Percentiles rank a stretch among this genome's conserved stretches.
These are phyloP conservation scores for Alcedo quadribrachys DNA, from an alignment of 2,797 vertebrate genomes.

Conservation along the genomic window DNA sequence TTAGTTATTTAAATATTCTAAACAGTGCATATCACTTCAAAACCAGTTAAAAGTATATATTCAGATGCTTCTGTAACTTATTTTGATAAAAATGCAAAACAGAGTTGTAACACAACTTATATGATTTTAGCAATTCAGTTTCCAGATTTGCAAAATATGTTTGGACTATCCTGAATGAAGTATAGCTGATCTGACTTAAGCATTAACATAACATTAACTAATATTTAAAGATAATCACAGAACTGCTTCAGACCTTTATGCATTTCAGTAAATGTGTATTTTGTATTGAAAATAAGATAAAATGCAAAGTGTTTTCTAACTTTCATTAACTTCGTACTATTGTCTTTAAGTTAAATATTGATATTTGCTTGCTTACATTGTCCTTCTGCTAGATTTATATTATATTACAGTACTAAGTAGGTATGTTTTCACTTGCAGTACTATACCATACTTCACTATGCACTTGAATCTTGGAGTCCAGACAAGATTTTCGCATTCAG, in stretches of 20 bases:
- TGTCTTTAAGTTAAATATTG: neutral
- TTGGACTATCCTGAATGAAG: neutral
- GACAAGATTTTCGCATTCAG: neutral
- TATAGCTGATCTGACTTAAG: neutral
- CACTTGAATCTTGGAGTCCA: neutral
- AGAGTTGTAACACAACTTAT: neutral
- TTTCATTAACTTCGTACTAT: neutral
- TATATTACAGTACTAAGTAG: neutral
- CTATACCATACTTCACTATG: neutral
- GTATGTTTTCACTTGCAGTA: neutral
- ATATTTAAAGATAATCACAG: neutral
- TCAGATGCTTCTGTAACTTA: neutral
- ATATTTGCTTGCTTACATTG: neutral
- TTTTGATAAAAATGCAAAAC: slow-evolving; percentile 12
- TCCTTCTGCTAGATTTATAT: neutral
- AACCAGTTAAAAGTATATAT: neutral
- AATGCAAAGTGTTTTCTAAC: neutral
- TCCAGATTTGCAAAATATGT: neutral
- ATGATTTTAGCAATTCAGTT: neutral
- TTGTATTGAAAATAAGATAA: neutral
- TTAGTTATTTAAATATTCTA: slow-evolving; percentile 18
- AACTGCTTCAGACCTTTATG: neutral
- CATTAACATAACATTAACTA: neutral
- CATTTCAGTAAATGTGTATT: neutral
- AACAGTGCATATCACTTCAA: slow-evolving; percentile 2